phyloP scores from a whole-genome alignment of 2,888 invertebrate genomes.

The Laspeyria flexula region DNA sequence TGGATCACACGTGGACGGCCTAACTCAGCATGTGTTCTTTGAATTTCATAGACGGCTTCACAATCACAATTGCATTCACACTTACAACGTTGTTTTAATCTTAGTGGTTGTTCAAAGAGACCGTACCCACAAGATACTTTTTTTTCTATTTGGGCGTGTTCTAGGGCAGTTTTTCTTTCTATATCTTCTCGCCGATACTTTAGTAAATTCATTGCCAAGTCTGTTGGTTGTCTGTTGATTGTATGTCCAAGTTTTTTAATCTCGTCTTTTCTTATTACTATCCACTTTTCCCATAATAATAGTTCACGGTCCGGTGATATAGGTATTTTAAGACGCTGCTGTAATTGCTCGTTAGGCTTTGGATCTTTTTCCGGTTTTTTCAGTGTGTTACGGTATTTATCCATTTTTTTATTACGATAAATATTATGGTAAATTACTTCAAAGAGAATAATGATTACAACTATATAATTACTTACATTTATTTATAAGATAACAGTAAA shows the following conservation, averaged over 20 bases:
- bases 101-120: constrained; percentile 65
- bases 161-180: constrained; percentile 67
- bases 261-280: constrained; percentile 69
- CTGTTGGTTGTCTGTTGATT: constrained; percentile 57
- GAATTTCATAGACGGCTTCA: constrained; percentile 67
- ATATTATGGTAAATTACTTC: no score
- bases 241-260: constrained; percentile 52
- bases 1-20: constrained; percentile 65
- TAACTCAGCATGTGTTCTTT: constrained; percentile 65
- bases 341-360: background rate
- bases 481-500: no score
- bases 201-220: constrained; percentile 71
- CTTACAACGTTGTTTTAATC: constrained; percentile 63
- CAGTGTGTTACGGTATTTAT: background rate
- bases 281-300: constrained; percentile 75
- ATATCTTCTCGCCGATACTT: constrained; percentile 63
- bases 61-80: constrained; percentile 63
- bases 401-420: constrained; percentile 1
- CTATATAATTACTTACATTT: no score
- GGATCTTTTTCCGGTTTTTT: background rate
- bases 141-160: constrained; percentile 66
- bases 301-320: constrained; percentile 64
- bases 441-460: no score
- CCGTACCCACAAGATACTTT: constrained; percentile 57
- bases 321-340: constrained; percentile 25